Base-by-base conservation (phyloP, 2,113 vertebrate genomes). In the Etia nguti region DNA sequence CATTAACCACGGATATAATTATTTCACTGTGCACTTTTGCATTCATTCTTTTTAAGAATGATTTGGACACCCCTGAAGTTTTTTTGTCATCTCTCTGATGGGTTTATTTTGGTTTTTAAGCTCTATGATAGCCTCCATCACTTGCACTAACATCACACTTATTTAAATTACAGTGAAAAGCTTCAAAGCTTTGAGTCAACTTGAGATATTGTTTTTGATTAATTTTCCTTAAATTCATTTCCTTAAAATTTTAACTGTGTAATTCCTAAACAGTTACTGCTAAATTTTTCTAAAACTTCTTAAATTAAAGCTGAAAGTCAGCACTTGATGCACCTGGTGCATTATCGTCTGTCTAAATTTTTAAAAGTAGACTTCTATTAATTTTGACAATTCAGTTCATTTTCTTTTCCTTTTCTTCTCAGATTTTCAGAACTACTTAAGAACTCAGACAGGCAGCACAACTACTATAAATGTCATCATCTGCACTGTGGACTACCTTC, bases 351-450 rank as follows among this genome's bases (percentile, higher is more conserved):
- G 26, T 9, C 62, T 79, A 56, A 6, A 62, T 54, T 22, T 13
- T 24, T 73, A 43, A 24, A 70, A 70, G 12, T 9, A 43, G n/a
- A 43, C 8, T 43, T 41, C 5, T 43, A n/a, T 43, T 0, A n/a
- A 65, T 13, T 65, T 65, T 65, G 31, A 0, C 31, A 68, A 1
- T 68, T 83, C 15, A 11, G 4, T 41, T 29, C 1, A 2, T 87
- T 41, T 80, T 48, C 46, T 36, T 16, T 48, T 75, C 8, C 12
- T 4, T 77, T 80, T 22, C 83, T n/a, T 15, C 2, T 91, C 89
- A 99, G 98, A 99, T 91, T 99, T 99, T 85, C 98, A 99, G 93
- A 99, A 99, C 93, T 99, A 99, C 86, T 94, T 99, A 56, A 93
- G 98, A 73, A 99, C 98, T 2, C 98, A 99, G 95, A 99, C 98